Evolutionary conservation across 1,140 invertebrate genomes (phyloP), one percentile per base, ranked within the genome.

Genomic region (Drosophila baimaii): DNA sequence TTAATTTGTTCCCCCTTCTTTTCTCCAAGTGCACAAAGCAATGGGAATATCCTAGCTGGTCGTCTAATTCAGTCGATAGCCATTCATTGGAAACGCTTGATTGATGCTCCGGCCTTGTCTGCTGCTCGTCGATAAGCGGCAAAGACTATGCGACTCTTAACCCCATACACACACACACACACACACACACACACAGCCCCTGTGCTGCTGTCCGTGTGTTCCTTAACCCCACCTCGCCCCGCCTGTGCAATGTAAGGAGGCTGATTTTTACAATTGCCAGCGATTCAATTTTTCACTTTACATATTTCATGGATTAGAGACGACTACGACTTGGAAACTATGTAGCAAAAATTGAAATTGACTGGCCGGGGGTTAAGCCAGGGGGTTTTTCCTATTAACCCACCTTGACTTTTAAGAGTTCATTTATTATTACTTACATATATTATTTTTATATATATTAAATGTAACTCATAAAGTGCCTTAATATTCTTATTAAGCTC

Each of bases 11-110:
- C 1, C 2, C 4, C 5, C 5, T 35, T 4, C 4, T 17, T 51
- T 21, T 52, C 10, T 8, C 10, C 19, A 0, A 52, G 49, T 52
- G 49, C 49, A 15, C 0, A 1, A 15, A 33, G 49, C 29, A 52
- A 15, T 46, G 59, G 37, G 33, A 41, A 56, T 25, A 46, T 41
- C 68, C 74, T 72, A 63, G 79, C 59, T 84, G 77, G 80, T 68
- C 71, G 71, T 79, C 79, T 81, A 90, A 90, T 85, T 85, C 81
- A 77, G 68, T 85, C 85, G 85, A 90, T 90, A 85, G 85, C 85
- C 85, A 90, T 90, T 90, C 85, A 90, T 90, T 90, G 85, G 85
- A 90, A 90, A 90, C 69, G 68, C 81, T 90, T 90, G 85, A 90
- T 90, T 90, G 85, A 90, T 90, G 85, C 81, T 78, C 72, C 64